Evolutionary conservation across 2,888 invertebrate species (phyloP).

Genomic region (Yponomeuta cagnagella): DNA sequence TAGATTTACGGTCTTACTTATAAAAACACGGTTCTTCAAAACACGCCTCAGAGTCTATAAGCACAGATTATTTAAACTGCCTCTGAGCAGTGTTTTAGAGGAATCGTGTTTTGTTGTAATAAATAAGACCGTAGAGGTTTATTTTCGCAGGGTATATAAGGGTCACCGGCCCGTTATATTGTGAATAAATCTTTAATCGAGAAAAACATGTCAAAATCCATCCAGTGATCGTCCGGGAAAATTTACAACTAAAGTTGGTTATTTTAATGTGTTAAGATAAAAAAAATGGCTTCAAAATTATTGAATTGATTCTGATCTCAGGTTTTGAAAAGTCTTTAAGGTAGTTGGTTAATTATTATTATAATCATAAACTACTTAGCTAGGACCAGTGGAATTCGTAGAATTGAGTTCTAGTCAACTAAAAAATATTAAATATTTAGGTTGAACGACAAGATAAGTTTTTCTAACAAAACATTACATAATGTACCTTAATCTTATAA

Average conservation of each 20-base stretch:
- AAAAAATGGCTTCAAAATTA: neutral
- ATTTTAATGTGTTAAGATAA: neutral
- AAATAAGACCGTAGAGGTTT: too few species aligned
- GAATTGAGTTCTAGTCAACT: conserved; percentile 12
- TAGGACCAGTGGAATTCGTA: conserved; percentile 10
- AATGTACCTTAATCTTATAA: neutral
- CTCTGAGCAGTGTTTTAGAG: too few species aligned
- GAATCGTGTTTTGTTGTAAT: too few species aligned
- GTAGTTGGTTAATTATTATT: conserved; percentile 2
- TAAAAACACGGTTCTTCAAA: too few species aligned
- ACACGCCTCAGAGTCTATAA: too few species aligned
- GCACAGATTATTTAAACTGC: too few species aligned
- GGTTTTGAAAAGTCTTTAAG: neutral
- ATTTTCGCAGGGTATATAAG: too few species aligned
- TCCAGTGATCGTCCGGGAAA: conserved; percentile 7
- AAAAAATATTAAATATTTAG: neutral
- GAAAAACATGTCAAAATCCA: neutral
- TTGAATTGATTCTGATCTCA: conserved; percentile 5
- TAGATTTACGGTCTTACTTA: too few species aligned
- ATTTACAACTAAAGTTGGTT: neutral
- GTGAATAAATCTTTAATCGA: too few species aligned
- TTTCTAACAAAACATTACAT: conserved; percentile 2
- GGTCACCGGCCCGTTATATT: too few species aligned
- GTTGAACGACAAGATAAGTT: neutral
- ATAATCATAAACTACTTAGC: neutral